phyloP scores from a whole-genome alignment of 2,113 vertebrate genomes.

The Parotia lawesii region DNA sequence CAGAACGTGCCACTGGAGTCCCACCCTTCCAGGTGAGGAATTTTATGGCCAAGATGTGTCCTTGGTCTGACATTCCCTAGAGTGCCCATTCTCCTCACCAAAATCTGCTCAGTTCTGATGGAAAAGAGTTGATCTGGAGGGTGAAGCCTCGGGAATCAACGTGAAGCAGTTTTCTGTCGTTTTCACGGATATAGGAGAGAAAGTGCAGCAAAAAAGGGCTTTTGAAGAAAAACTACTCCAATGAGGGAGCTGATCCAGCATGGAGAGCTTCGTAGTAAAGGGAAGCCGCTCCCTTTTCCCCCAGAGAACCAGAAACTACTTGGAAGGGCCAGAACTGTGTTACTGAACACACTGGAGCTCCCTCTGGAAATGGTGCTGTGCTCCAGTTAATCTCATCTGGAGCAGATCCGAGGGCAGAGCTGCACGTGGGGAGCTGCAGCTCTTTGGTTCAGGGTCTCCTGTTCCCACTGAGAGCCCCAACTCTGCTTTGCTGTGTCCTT shows the following conservation, averaged over 20 bases:
- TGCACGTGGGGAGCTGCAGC: neutral
- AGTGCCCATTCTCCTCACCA: neutral
- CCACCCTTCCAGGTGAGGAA: constrained; percentile 75
- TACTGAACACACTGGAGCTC: neutral
- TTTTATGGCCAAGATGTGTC: neutral
- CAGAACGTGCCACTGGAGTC: constrained; percentile 61
- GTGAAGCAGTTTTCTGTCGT: neutral
- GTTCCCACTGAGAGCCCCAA: accelerated
- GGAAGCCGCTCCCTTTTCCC: neutral
- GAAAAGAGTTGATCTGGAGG: neutral
- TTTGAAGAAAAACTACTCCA: neutral
- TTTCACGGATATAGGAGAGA: neutral
- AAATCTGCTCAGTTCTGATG: neutral
- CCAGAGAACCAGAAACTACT: neutral
- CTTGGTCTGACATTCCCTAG: neutral
- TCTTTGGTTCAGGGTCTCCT: neutral
- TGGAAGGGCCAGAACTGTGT: neutral
- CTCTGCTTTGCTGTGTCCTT: neutral
- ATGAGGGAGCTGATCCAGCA: neutral
- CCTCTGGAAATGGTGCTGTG: neutral
- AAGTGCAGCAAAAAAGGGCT: neutral
- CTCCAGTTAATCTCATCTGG: neutral
- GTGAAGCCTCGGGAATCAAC: neutral
- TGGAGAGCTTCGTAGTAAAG: neutral
- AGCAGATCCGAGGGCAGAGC: neutral